Base-by-base conservation (phyloP, 2,888 invertebrate genomes). In the Atrina japonica region DNA sequence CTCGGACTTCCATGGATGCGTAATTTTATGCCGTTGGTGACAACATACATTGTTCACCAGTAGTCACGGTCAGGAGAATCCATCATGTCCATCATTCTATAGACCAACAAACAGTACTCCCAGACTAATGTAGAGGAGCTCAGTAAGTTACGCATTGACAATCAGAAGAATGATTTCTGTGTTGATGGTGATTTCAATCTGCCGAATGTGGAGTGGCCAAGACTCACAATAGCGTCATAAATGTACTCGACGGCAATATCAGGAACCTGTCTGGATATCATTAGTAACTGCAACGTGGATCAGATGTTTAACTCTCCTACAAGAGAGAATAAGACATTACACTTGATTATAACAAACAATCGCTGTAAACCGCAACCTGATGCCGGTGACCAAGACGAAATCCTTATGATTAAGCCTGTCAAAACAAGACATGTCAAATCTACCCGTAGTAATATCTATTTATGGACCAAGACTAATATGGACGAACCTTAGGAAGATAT, bases 121-220 rank as follows among this genome's bases (percentile, higher is more conserved):
- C 49, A 49, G 7, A 21, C 14, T 49, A 21, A 14, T n/a, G 49
- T 49, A 49, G 49, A 49, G 7, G 18, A 49, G 49, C 18, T 49
- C 6, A n/a, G 49, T 49, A 21, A 49, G 18, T 6, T 49, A 21
- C 18, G 49, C 18, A 49, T n/a, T 49, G 18, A 49, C 18, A 14
- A 49, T 49, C 49, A 14, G 18, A 49, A 49, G 18, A 49, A 21
- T 21, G 49, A 49, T 21, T 49, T 49, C 49, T n/a, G 49, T 7
- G 49, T 49, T 49, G 49, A 21, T n/a, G 49, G 49, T 21, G 49
- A 49, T 49, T 49, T 49, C 18, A 49, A 49, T n/a, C 49, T 49
- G 49, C 49, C 49, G 18, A 21, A 49, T 21, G 18, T 49, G 7
- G 18, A 49, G n/a, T 49, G 18, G 49, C 14, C 49, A 14, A 49